Percentiles rank a stretch among this genome's conserved stretches.
Evolutionary conservation across 2,797 vertebrate genomes (phyloP).

Genomic region (Todus mexicanus): DNA sequence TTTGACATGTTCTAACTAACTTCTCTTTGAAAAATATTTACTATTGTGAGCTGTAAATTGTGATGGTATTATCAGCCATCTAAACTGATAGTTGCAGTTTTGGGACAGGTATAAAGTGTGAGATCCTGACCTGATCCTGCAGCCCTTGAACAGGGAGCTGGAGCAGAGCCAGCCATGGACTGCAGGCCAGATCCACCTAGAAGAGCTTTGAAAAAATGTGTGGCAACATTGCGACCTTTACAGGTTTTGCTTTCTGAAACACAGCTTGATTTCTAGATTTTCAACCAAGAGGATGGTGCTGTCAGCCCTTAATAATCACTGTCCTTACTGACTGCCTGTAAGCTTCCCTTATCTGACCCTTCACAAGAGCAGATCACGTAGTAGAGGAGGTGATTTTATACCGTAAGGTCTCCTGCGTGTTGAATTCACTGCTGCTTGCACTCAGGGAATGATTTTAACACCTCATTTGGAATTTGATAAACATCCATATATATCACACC

Average conservation of each 20-base stretch:
- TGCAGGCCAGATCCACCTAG: not conserved
- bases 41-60: not conserved
- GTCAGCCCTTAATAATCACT: not conserved
- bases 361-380: not conserved
- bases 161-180: not conserved
- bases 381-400: not conserved
- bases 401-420: not conserved
- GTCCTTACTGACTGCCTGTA: not conserved
- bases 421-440: not conserved
- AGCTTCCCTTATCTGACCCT: not conserved
- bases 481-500: rapidly evolving
- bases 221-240: not conserved
- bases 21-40: not conserved
- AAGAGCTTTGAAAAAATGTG: not conserved
- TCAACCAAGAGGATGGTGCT: not conserved
- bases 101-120: not conserved
- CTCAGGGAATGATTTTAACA: not conserved
- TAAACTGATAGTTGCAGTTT: not conserved
- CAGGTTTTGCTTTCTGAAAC: not conserved
- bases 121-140: not conserved
- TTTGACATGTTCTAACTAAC: not conserved
- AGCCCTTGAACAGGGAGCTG: not conserved
- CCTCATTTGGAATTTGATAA: not conserved
- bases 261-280: not conserved
- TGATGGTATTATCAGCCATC: not conserved